phyloP scores from a whole-genome alignment of 1,140 invertebrate species.

The Tetragnatha versicolor region DNA sequence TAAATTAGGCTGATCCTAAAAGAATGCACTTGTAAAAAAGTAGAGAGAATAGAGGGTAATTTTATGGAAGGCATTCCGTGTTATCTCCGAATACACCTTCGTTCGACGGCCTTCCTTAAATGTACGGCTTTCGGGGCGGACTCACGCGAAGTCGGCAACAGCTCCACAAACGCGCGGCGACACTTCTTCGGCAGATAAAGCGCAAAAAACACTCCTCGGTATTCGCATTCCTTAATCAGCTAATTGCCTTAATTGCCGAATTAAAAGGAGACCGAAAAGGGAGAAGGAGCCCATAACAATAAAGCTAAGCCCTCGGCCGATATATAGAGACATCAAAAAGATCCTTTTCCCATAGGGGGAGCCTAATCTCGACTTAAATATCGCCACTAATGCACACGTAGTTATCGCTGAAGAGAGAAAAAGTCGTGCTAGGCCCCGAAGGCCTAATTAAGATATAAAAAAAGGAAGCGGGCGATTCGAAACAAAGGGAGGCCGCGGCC shows the following conservation, averaged over 20 bases:
- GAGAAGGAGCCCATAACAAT: conserved; percentile 20
- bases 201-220: not conserved
- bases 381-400: conserved; percentile 38
- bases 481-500: conserved; percentile 28
- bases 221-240: conserved; percentile 39
- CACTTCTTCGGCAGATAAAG: not conserved
- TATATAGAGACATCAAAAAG: conserved; percentile 37
- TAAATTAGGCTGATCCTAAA: too few species aligned
- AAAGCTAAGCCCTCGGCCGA: conserved; percentile 12
- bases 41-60: too few species aligned
- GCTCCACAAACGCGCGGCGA: conserved; percentile 10
- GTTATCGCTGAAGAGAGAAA: not conserved
- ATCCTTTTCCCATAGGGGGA: conserved; percentile 22
- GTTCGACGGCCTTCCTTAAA: too few species aligned
- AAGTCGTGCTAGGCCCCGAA: conserved; percentile 40
- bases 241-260: conserved; percentile 51
- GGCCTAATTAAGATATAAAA: conserved; percentile 42
- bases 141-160: conserved; percentile 45
- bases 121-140: too few species aligned
- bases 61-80: too few species aligned
- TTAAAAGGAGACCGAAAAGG: conserved; percentile 33
- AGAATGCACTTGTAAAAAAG: too few species aligned
- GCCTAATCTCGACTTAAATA: conserved; percentile 39
- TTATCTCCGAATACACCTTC: too few species aligned
- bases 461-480: not conserved